These are phyloP conservation scores for Drosophila picticornis DNA, from an alignment of 2,888 invertebrate species.

Conservation along the genomic window DNA sequence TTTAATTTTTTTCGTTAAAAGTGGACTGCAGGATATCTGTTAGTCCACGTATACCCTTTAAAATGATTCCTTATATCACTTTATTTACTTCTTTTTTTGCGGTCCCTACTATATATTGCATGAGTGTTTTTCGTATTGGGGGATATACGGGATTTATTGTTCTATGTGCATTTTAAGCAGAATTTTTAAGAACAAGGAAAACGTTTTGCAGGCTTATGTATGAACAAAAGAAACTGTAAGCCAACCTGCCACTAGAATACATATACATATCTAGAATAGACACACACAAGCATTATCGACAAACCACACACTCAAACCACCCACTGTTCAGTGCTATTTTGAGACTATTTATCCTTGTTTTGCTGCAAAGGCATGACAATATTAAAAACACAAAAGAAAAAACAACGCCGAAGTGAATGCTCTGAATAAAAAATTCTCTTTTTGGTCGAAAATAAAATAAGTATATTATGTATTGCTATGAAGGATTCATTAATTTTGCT, in stretches of 20 bases:
- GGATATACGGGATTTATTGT: constrained; percentile 41
- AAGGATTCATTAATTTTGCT: background rate
- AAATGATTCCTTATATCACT: constrained; percentile 12
- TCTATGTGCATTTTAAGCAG: constrained; percentile 53
- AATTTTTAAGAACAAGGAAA: constrained; percentile 38
- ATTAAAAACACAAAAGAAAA: constrained; percentile 17
- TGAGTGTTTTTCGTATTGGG: constrained; percentile 9
- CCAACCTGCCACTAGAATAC: constrained; percentile 36
- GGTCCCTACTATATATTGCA: background rate
- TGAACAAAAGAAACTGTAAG: constrained; percentile 37
- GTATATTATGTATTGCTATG: background rate
- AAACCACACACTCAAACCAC: constrained; percentile 1
- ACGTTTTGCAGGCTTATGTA: constrained; percentile 39
- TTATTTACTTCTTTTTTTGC: constrained; percentile 3
- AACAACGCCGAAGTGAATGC: background rate
- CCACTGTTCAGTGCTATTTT: background rate
- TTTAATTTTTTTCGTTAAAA: background rate
- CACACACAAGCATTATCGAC: constrained; percentile 15
- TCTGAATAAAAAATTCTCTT: background rate
- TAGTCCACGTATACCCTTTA: background rate
- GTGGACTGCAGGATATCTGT: constrained; percentile 5
- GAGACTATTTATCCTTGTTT: constrained; percentile 65
- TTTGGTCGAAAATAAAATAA: background rate
- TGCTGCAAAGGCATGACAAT: constrained; percentile 33
- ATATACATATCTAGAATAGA: constrained; percentile 34